These are phyloP conservation scores for Pardalotus punctatus DNA, from an alignment of 2,113 vertebrate species.

Conservation along the genomic window DNA sequence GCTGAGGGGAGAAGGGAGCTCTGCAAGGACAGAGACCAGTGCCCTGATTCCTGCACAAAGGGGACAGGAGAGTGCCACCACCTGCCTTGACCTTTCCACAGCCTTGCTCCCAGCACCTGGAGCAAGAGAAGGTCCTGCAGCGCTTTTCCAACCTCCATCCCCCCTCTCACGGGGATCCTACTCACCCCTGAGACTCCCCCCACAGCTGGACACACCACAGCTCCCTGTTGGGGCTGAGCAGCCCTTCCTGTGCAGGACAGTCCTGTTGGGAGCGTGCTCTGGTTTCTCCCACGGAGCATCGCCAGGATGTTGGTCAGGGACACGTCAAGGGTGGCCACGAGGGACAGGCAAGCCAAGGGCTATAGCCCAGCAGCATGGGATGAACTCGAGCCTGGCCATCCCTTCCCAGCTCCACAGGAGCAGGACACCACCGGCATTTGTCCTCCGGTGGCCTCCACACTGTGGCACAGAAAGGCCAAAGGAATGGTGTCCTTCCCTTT, in stretches of 20 bases:
- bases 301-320: background rate
- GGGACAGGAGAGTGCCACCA: background rate
- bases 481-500: background rate
- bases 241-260: rapidly evolving
- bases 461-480: background rate
- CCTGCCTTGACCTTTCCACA: background rate
- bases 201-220: rapidly evolving
- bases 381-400: background rate
- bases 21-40: background rate
- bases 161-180: background rate
- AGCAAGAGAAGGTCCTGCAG: background rate
- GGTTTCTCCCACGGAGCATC: rapidly evolving
- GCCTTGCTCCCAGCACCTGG: background rate
- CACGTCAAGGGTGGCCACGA: rapidly evolving
- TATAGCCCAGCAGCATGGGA: rapidly evolving
- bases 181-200: background rate
- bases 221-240: background rate
- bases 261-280: rapidly evolving
- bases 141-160: background rate
- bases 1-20: background rate
- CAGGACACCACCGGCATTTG: background rate
- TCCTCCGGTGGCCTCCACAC: background rate
- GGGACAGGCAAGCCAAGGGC: background rate
- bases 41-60: background rate
- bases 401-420: background rate